Base-by-base conservation (phyloP, 2,113 vertebrate genomes). In the Andinoacara biseriatus region DNA sequence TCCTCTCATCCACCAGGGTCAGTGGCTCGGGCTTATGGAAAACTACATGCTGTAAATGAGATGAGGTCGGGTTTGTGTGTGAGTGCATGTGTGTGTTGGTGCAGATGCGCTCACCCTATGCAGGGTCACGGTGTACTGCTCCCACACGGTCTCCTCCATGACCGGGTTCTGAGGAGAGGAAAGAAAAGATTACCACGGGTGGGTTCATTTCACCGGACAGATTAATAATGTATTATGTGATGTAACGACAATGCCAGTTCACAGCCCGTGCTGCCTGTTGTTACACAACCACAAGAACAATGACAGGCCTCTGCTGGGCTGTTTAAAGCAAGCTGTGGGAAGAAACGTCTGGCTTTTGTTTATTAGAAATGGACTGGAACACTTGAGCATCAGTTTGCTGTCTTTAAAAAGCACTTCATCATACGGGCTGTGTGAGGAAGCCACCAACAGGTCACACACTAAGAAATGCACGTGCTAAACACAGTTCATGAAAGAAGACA, bases 101-200 rank as follows among this genome's bases (percentile, higher is more conserved):
- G 57, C 60, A 40, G 80, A 76, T 62, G 80, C 81, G 91, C 95
- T 96, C 94, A 99, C 98, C 96, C 97, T 97, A 74, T 99, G 98
- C 82, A 99, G 95, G 90, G 97, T 99, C 93, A 99, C 98, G 1
- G 97, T 98, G 92, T 97, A 98, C 95, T 99, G 97, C 91, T 99
- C 98, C 98, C 98, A 99, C 94, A 98, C 96, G n/a, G 96, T 93
- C 90, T 99, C 98, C 95, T 99, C 98, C 98, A 99, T 99, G 87
- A 94, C 91, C 8, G 94, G 90, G 90, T 93, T 95, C 95, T 96
- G 92, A 76, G 76, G 58, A 89, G 59, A 86, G 63, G 31, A 78
- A 78, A 58, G 80, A 22, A 57, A 88, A 89, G 86, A 92, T 89
- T 84, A 91, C 59, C 35, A 26, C 5, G 35, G 40, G 57, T 54